Evolutionary conservation across 2,113 vertebrate genomes (phyloP).

Genomic region (Calyptommatus sinebrachiatus): DNA sequence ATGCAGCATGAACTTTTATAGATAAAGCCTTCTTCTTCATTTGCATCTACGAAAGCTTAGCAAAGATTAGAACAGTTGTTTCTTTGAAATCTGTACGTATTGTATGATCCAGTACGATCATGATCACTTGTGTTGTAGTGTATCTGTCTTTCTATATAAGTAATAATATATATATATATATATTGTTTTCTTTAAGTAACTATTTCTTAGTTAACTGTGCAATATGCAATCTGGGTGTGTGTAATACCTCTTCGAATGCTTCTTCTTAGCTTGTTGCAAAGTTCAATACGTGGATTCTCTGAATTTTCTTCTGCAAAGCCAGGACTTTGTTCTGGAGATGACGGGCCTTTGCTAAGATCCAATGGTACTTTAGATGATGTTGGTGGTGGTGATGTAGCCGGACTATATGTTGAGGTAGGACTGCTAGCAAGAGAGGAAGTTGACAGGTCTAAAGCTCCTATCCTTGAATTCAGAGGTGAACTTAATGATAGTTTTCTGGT

Average conservation of each 20-base stretch:
- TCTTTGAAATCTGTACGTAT: no score
- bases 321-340: conserved; percentile 85
- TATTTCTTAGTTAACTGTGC: not conserved
- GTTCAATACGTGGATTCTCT: conserved; percentile 81
- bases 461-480: conserved; percentile 84
- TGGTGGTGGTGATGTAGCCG: conserved; percentile 79
- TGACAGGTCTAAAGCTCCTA: conserved; percentile 85
- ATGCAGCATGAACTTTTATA: no score
- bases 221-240: not conserved
- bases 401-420: conserved; percentile 78
- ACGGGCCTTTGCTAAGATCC: conserved; percentile 79
- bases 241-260: conserved; percentile 87
- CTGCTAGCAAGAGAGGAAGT: conserved; percentile 76
- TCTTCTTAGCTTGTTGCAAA: conserved; percentile 86
- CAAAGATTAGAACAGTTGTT: no score
- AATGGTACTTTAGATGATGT: conserved; percentile 73
- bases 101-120: no score
- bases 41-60: no score
- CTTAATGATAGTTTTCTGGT: conserved; percentile 91
- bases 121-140: no score
- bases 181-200: no score
- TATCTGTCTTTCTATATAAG: no score
- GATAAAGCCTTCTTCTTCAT: no score
- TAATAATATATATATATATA: no score
- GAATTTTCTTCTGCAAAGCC: conserved; percentile 73